These are phyloP conservation scores for Meteorus sp. DNA, from an alignment of 1,140 invertebrate genomes.

Conservation along the genomic window DNA sequence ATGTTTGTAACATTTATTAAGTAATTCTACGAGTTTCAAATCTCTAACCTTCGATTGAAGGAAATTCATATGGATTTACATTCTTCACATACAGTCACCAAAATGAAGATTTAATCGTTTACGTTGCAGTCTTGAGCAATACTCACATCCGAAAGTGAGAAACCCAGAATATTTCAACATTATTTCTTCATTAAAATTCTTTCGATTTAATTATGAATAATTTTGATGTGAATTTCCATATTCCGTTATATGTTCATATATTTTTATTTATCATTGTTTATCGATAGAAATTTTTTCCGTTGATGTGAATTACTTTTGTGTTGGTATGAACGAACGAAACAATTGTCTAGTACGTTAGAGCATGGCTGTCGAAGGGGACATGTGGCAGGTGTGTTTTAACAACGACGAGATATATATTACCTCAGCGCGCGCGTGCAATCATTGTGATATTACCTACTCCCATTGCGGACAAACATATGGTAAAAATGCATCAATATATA, in stretches of 20 bases:
- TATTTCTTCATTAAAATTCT: no score
- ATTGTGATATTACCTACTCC: background rate
- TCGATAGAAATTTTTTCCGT: background rate
- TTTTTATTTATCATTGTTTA: background rate
- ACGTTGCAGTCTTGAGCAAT: background rate
- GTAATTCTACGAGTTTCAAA: constrained; percentile 14
- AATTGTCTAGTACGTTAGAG: constrained; percentile 7
- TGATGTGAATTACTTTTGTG: background rate
- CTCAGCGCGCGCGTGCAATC: background rate
- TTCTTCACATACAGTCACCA: background rate
- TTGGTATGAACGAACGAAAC: background rate
- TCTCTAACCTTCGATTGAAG: constrained; percentile 11
- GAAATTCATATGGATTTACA: background rate
- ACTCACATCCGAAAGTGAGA: no score
- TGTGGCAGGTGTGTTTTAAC: constrained; percentile 3
- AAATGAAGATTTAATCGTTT: no score
- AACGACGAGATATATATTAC: no score
- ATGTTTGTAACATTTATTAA: constrained; percentile 14
- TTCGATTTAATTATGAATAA: no score
- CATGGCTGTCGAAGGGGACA: background rate
- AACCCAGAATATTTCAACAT: no score
- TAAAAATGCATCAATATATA: no score
- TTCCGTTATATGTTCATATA: no score
- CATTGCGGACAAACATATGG: background rate
- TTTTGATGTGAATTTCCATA: no score